Percentiles rank a stretch among this genome's conserved stretches.
phyloP scores from a whole-genome alignment of 2,113 vertebrate genomes.

The Talpa occidentalis region DNA sequence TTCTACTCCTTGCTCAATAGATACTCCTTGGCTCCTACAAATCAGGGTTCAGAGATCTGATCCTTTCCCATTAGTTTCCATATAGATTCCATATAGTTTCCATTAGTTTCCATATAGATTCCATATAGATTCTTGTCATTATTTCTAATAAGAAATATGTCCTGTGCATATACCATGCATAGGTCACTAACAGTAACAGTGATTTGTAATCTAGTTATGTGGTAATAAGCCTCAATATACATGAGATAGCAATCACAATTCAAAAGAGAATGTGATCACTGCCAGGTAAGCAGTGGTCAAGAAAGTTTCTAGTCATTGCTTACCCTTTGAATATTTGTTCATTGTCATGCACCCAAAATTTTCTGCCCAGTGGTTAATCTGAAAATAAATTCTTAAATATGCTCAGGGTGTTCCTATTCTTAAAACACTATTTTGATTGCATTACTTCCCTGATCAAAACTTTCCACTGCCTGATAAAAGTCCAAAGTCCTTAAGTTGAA shows the following conservation, averaged over 20 bases:
- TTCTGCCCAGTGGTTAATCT: neutral
- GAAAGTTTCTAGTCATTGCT: neutral
- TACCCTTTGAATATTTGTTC: neutral
- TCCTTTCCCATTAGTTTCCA: neutral
- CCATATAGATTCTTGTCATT: neutral
- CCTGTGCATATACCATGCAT: neutral
- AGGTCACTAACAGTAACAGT: neutral
- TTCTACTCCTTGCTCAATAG: neutral
- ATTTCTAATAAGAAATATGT: neutral
- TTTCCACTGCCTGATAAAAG: neutral
- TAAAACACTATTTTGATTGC: neutral
- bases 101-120: neutral
- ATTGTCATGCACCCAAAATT: neutral
- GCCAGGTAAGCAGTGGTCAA: too few relatives aligned
- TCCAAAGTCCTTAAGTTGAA: neutral
- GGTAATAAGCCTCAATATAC: neutral
- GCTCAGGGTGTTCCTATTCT: neutral
- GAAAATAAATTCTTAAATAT: conserved; percentile 17
- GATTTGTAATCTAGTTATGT: neutral
- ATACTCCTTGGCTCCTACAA: neutral
- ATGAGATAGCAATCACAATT: neutral
- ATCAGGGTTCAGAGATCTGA: neutral
- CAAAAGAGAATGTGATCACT: neutral
- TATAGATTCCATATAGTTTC: neutral
- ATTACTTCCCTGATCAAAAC: neutral